Evolutionary conservation across 2,113 vertebrate genomes (phyloP), one percentile per base, ranked within the genome.

Genomic region (Chascanopsetta lugubris): DNA sequence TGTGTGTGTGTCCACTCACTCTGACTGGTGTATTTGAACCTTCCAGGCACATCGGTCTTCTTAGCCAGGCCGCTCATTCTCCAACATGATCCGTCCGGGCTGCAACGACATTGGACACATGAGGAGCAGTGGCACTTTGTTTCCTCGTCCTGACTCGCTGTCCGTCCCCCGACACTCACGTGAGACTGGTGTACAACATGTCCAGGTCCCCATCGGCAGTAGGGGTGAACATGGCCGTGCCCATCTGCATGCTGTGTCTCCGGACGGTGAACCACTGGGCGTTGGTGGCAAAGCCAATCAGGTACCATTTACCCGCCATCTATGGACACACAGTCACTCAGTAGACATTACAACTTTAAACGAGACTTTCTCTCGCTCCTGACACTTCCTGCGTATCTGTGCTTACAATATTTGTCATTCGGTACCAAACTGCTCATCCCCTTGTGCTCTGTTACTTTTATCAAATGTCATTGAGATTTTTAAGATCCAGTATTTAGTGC

Each of bases 251-350:
- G n/a, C 72, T 75, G 38, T 75, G 32, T 82, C 72, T 94, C 42
- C 66, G 89, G 20, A 1, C 59, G 22, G 84, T n/a, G 74, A 94
- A 94, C 94, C 94, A 95, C 59, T 82, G 54, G 11, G 93, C 89
- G n/a, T 90, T 88, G 21, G 94, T 94, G 2, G 94, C 95, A 82
- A 95, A 86, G 48, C 92, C 94, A 0, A 95, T 71, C 73, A 94
- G 84, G 58, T 93, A 94, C 96, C 96, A 97, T 42, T 76, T 93
- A 11, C 95, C 95, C 0, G 85, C 55, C 69, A 95, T 74, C 96
- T 96, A 73, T 21, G 61, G 4, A 38, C 9, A 47, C 21, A 59
- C 47, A 60, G n/a, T n/a, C n/a, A n/a, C n/a, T 20, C 30, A 27
- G 24, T 5, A 34, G 24, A 25, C 11, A 17, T 8, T n/a, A n/a